Evolutionary conservation across 1,140 invertebrate species (phyloP).

Genomic region (Tetramorium parvispinum): DNA sequence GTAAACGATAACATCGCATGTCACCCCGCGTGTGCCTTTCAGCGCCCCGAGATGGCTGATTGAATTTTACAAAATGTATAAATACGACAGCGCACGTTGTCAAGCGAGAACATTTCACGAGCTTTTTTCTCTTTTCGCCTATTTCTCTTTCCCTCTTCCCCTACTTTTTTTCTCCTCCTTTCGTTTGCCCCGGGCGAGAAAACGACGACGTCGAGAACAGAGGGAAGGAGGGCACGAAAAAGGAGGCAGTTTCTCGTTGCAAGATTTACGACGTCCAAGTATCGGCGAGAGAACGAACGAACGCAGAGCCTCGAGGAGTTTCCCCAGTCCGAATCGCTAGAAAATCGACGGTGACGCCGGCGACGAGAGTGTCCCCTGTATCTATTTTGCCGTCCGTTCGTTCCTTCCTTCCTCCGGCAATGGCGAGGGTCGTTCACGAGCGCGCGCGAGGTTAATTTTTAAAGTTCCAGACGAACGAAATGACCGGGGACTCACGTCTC

Average conservation of each 20-base stretch:
- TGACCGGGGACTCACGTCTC: slow-evolving; percentile 8
- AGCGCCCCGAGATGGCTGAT: slow-evolving; percentile 16
- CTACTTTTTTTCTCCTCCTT: neutral
- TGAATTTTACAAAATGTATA: slow-evolving; percentile 55
- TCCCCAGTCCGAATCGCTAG: slow-evolving; percentile 56
- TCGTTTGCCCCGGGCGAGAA: slow-evolving; percentile 40
- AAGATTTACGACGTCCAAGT: slow-evolving; percentile 73
- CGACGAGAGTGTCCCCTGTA: slow-evolving; percentile 54
- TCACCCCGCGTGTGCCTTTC: neutral
- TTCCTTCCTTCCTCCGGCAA: neutral
- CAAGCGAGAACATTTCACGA: slow-evolving; percentile 44
- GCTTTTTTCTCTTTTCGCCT: slow-evolving; percentile 6
- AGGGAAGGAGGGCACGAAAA: slow-evolving; percentile 28
- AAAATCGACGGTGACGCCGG: slow-evolving; percentile 70
- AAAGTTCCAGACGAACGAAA: slow-evolving; percentile 55
- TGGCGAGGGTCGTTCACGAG: slow-evolving; percentile 22
- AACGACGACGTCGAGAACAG: slow-evolving; percentile 21
- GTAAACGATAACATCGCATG: slow-evolving; percentile 22
- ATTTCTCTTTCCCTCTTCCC: neutral
- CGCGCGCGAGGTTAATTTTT: slow-evolving; percentile 68
- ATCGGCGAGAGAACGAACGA: slow-evolving; percentile 30
- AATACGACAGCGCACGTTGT: slow-evolving; percentile 38
- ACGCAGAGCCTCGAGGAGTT: slow-evolving; percentile 44
- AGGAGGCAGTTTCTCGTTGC: slow-evolving; percentile 67
- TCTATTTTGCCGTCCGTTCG: slow-evolving; percentile 43